Evolutionary conservation across 2,797 vertebrate genomes (phyloP), one percentile per base, ranked within the genome.

Genomic region (Leptodactylus fallax): DNA sequence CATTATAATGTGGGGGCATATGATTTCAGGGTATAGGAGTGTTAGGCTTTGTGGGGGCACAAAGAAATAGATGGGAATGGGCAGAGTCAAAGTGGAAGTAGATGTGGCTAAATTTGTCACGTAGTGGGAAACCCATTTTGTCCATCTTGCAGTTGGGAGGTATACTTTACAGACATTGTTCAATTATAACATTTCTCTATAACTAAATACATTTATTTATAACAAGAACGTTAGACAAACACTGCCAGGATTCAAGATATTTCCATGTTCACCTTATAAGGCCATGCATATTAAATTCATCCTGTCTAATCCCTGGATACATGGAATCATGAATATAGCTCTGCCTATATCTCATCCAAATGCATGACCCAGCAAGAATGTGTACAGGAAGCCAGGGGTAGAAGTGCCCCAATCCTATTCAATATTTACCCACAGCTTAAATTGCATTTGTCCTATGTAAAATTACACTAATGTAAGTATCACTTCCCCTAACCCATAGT

Each of bases 401-500:
- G 27, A 21, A 63, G 27, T 83, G 56, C 36, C 63, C 23, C 23
- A 13, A 14, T 47, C 3, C 60, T 60, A 13, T 58, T 86, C 25
- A 83, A 86, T 89, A 89, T 89, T 82, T 45, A 89, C 6, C 36
- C 9, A 0, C 8, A 53, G 60, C 53, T 86, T 79, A 67, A 36
- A 63, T 89, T 86, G 60, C 88, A 63, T 79, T 81, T 89, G 88
- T 86, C 27, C 87, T 81, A 56, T 86, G 49, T 51, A 45, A 61
- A 47, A 23, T 21, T 76, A 47, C 25, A 61, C 27, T 51, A 21
- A 65, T 49, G 67, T 72, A 25, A 23, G 82, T 45, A 76, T 81
- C 77, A 23, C 78, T 81, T 81, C 58, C 61, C 25, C 74, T 72
- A 49, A 36, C 27, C 19, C 23, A 51, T 74, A 61, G 27, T 47